Conservation (phyloP, 2,113 vertebrate genomes). For the Myotis lucifugus region DNA sequence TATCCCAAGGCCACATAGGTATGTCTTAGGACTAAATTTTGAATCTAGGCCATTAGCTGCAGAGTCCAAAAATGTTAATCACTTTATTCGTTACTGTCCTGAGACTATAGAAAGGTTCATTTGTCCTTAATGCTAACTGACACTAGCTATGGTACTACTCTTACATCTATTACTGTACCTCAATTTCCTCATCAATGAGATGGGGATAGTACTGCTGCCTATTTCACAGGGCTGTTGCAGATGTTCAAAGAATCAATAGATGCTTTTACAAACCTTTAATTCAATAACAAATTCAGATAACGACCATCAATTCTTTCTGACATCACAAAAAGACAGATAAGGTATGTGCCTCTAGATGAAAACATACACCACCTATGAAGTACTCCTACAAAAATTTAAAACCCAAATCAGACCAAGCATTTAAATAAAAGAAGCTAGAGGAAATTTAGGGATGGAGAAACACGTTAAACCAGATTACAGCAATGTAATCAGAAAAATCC, state of each 20-base stretch:
- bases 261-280: neutral
- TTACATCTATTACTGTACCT: neutral
- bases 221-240: neutral
- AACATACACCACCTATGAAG: neutral
- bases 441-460: neutral
- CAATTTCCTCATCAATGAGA: neutral
- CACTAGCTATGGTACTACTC: neutral
- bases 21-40: neutral
- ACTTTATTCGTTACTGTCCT: conserved; percentile 26
- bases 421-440: neutral
- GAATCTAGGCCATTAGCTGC: neutral
- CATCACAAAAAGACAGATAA: neutral
- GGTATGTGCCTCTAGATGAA: neutral
- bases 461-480: neutral
- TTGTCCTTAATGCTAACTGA: neutral
- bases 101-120: neutral
- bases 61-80: neutral
- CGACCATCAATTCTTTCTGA: neutral
- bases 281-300: neutral
- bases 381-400: neutral
- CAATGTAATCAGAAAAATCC: neutral
- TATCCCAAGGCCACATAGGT: neutral
- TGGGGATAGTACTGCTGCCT: neutral
- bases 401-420: neutral
- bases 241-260: neutral